Conservation (phyloP, 2,888 invertebrate species). For the Macrosoma leucophasiata region DNA sequence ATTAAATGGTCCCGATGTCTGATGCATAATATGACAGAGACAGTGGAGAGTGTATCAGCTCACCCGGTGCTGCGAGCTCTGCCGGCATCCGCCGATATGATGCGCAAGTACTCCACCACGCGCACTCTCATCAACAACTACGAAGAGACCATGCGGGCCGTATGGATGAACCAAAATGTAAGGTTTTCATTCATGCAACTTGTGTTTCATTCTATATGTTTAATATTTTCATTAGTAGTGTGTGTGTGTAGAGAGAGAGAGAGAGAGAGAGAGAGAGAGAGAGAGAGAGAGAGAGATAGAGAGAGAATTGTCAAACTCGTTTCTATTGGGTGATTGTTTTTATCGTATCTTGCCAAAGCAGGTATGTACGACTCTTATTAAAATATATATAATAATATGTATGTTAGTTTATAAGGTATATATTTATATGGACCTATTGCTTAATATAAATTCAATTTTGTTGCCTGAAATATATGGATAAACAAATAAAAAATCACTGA, state of each 20-base stretch:
- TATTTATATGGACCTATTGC: neutral
- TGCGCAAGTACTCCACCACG: conserved; percentile 84
- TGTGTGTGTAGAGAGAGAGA: too few species aligned
- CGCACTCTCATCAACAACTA: conserved; percentile 83
- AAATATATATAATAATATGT: too few species aligned
- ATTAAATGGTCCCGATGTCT: conserved; percentile 90
- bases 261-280: too few species aligned
- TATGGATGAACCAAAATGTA: conserved; percentile 91
- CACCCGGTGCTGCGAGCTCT: conserved; percentile 84
- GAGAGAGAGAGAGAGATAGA: too few species aligned
- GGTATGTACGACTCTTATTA: too few species aligned
- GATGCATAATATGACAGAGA: conserved; percentile 86
- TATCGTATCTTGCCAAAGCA: too few species aligned
- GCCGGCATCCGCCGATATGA: conserved; percentile 83
- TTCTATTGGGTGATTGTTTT: too few species aligned
- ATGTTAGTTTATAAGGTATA: neutral
- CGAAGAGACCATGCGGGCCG: conserved; percentile 85
- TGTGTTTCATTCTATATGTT: too few species aligned
- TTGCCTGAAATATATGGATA: conserved; percentile 1
- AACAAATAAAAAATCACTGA: neutral
- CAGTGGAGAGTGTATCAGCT: conserved; percentile 85
- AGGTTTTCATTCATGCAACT: conserved; percentile 26
- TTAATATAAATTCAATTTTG: neutral
- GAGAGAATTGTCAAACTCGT: too few species aligned
- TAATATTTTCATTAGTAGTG: too few species aligned